Evolutionary conservation across 2,113 vertebrate genomes (phyloP).

Genomic region (Mus spicilegus): DNA sequence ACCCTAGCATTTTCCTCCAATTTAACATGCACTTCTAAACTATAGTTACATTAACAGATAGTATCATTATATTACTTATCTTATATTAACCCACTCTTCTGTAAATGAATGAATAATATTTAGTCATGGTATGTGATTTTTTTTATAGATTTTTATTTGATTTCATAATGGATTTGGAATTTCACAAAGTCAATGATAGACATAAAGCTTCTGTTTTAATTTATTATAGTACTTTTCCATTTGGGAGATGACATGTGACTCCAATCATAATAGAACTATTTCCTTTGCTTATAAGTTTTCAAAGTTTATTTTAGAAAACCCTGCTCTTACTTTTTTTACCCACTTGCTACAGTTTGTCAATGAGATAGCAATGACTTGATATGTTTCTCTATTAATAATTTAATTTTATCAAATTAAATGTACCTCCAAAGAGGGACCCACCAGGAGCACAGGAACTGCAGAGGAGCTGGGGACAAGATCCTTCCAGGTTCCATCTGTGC

Average conservation of each 20-base stretch:
- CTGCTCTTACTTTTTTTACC: too few relatives aligned
- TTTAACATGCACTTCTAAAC: neutral
- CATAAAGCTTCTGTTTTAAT: neutral
- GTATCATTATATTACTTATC: neutral
- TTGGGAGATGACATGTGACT: neutral
- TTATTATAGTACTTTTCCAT: neutral
- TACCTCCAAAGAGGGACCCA: too few relatives aligned
- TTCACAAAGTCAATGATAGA: neutral
- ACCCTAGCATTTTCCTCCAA: neutral
- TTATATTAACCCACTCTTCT: neutral
- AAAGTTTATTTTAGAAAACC: too few relatives aligned
- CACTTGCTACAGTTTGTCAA: too few relatives aligned
- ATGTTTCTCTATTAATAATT: too few relatives aligned
- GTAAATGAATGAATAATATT: neutral
- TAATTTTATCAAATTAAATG: too few relatives aligned
- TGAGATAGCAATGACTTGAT: too few relatives aligned
- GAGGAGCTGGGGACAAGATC: too few relatives aligned
- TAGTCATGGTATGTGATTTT: neutral
- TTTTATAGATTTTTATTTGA: neutral
- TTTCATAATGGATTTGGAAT: neutral
- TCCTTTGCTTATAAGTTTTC: too few relatives aligned
- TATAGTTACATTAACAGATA: neutral
- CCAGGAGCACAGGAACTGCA: too few relatives aligned
- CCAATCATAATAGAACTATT: too few relatives aligned
- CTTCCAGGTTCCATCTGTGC: too few relatives aligned